phyloP scores from a whole-genome alignment of 2,888 invertebrate species.

The Apodemia zela region DNA sequence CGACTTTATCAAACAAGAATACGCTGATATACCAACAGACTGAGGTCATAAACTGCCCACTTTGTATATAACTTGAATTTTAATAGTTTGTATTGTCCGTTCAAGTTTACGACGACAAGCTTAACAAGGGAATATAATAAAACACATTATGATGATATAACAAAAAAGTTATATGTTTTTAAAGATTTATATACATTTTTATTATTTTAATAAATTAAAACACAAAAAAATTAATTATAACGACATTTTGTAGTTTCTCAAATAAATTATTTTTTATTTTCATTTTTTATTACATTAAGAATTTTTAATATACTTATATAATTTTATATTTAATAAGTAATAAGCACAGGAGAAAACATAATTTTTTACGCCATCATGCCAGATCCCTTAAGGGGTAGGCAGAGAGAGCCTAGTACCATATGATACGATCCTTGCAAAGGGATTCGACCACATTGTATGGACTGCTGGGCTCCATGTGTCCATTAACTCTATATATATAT shows the following conservation, averaged over 20 bases:
- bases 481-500: no score
- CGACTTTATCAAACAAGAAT: slow-evolving; percentile 53
- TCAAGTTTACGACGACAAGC: slow-evolving; percentile 48
- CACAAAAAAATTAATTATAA: background rate
- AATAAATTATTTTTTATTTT: background rate
- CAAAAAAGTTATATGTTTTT: slow-evolving; percentile 10
- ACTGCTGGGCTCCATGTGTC: no score
- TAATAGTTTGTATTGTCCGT: slow-evolving; percentile 46
- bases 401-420: no score
- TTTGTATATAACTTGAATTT: slow-evolving; percentile 44
- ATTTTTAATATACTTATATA: no score
- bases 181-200: slow-evolving; percentile 4
- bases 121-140: slow-evolving; percentile 34
- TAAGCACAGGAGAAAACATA: no score
- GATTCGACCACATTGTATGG: no score
- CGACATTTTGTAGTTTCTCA: background rate
- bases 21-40: slow-evolving; percentile 47
- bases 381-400: no score
- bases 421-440: no score
- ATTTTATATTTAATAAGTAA: no score
- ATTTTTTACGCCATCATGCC: no score
- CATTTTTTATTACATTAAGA: no score
- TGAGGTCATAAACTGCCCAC: slow-evolving; percentile 47
- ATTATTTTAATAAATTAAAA: background rate
- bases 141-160: background rate